Evolutionary conservation across 1,140 invertebrate genomes (phyloP).

Genomic region (Euura saliciscinereae): DNA sequence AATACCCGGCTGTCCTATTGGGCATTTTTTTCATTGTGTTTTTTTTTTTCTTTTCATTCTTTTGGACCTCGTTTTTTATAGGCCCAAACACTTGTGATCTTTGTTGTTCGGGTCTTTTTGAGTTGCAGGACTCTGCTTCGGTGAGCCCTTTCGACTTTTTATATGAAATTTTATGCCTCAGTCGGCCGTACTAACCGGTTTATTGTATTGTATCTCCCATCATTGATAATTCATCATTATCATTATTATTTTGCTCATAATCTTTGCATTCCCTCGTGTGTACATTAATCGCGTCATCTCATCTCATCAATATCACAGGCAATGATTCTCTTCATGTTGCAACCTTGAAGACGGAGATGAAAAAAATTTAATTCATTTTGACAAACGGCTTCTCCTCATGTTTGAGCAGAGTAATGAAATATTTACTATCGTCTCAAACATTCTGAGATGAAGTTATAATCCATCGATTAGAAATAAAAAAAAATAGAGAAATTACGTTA

Average conservation of each 20-base stretch:
- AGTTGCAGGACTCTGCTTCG: constrained; percentile 27
- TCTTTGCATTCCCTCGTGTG: neutral
- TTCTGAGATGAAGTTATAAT: constrained; percentile 37
- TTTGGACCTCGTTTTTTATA: neutral
- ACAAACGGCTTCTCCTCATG: constrained; percentile 37
- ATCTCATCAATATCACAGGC: neutral
- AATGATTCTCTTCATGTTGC: constrained; percentile 9
- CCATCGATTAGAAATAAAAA: neutral
- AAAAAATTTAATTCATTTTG: neutral
- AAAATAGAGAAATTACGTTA: no score
- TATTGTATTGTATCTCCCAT: neutral
- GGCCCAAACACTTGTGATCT: constrained; percentile 54
- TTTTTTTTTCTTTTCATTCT: no score
- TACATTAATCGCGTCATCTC: neutral
- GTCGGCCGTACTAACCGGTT: constrained; percentile 21
- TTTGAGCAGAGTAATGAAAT: constrained; percentile 53
- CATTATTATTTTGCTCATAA: neutral
- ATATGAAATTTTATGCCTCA: constrained; percentile 55
- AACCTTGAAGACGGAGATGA: constrained; percentile 9
- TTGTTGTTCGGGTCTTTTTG: constrained; percentile 45
- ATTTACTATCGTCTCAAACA: constrained; percentile 48
- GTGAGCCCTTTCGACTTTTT: constrained; percentile 42
- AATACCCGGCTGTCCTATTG: neutral
- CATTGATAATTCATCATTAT: no score
- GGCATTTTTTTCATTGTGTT: neutral